Conservation (phyloP, 2,113 vertebrate species). For the Cochlearius cochlearius region DNA sequence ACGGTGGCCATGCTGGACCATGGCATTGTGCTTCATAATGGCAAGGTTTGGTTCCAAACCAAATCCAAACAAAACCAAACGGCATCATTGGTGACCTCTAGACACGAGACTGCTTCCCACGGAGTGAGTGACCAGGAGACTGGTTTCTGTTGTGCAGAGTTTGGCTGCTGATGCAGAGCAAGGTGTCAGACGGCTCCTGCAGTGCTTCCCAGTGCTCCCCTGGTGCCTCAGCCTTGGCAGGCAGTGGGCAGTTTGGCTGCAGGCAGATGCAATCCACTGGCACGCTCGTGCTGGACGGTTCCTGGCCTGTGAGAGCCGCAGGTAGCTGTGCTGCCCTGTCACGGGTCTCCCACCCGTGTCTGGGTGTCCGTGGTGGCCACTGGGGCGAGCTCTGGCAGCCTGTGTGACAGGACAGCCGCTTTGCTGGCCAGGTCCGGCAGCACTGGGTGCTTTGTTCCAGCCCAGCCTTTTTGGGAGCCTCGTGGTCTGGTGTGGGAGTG, state of each 20-base stretch:
- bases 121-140: background rate
- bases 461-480: background rate
- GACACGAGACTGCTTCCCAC: rapidly evolving
- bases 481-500: background rate
- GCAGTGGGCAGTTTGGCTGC: background rate
- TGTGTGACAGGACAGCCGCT: background rate
- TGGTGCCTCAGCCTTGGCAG: background rate
- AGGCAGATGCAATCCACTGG: background rate
- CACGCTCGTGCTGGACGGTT: rapidly evolving
- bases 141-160: background rate
- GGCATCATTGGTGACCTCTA: background rate
- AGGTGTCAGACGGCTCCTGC: rapidly evolving
- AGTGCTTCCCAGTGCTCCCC: background rate
- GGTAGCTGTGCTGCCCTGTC: background rate
- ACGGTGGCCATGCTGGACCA: background rate
- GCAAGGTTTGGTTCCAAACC: background rate
- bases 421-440: background rate
- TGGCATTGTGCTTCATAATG: background rate
- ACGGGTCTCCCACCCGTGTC: background rate
- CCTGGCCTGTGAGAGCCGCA: rapidly evolving
- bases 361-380: rapidly evolving
- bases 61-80: background rate
- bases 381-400: background rate
- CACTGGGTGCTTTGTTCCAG: background rate
- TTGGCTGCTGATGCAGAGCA: background rate